Evolutionary conservation across 2,113 vertebrate species (phyloP).

Genomic region (Hippoglossus stenolepis): DNA sequence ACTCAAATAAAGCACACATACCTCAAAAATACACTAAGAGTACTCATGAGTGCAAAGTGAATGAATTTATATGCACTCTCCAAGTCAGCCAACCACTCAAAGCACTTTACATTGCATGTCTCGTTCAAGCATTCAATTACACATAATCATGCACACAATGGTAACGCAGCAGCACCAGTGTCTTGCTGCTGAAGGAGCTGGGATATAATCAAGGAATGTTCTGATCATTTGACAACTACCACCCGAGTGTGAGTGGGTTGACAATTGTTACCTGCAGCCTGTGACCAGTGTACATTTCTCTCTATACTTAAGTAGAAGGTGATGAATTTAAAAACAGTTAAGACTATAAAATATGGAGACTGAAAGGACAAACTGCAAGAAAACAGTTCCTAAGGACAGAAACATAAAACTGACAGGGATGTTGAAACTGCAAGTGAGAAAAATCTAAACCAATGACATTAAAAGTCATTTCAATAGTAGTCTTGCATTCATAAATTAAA

Average conservation of each 20-base stretch:
- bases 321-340: background rate
- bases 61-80: background rate
- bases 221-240: no score
- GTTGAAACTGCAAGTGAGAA: background rate
- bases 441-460: conserved; percentile 1
- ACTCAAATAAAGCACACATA: no score
- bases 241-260: no score
- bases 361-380: background rate
- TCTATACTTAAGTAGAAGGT: no score
- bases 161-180: no score
- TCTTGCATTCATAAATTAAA: conserved; percentile 27
- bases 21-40: background rate
- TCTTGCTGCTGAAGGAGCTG: no score
- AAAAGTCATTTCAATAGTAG: conserved; percentile 14
- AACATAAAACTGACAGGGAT: background rate
- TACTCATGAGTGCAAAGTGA: background rate
- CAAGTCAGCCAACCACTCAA: no score
- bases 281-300: no score
- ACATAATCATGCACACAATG: no score
- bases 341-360: background rate
- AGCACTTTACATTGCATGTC: background rate
- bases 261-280: no score
- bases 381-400: background rate
- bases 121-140: background rate
- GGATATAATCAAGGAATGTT: no score